Evolutionary conservation across 2,113 vertebrate genomes (phyloP), one percentile per base, ranked within the genome.

Genomic region (Leptodactylus fuscus): DNA sequence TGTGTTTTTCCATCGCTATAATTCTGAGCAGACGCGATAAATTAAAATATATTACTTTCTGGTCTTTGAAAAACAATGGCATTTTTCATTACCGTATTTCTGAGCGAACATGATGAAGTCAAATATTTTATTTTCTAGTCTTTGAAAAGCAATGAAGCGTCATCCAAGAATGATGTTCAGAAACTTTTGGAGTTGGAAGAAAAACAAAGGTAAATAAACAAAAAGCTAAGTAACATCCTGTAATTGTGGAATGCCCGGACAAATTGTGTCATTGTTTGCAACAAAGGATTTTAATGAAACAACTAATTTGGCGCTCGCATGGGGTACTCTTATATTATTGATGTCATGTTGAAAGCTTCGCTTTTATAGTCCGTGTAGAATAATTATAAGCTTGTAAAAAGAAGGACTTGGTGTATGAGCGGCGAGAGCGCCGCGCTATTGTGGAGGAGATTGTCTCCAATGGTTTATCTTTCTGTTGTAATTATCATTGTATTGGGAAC

Each of bases 101-200:
- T 38, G 8, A 69, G 34, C 65, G 38, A 69, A 38, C 34, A 10
- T 69, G 65, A 22, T 51, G 6, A 51, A 76, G 49, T 27, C 3
- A 18, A 76, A 76, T 48, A 27, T 76, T 76, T 51, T 51, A 32
- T 49, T 87, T 93, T 85, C 86, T 87, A 99, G 98, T 94, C 95
- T 65, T 92, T 97, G 93, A 98, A 96, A 95, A 97, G 94, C 49
- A 96, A 95, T 84, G 97, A 97, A 88, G 94, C 94, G 2, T 95
- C 96, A 49, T 90, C 96, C 85, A 98, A 96, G 95, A 96, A 88
- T 79, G 96, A 98, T 87, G 95, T 98, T 62, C 95, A 97, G 91
- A 95, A 96, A 85, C 97, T 99, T 88, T 92, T 99, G 93, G 96
- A 97, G 90, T 91, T 98, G 90, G 95, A 97, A 91, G 95, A 97